Evolutionary conservation across 1,140 invertebrate genomes (phyloP).

Genomic region (Papilio helenus): DNA sequence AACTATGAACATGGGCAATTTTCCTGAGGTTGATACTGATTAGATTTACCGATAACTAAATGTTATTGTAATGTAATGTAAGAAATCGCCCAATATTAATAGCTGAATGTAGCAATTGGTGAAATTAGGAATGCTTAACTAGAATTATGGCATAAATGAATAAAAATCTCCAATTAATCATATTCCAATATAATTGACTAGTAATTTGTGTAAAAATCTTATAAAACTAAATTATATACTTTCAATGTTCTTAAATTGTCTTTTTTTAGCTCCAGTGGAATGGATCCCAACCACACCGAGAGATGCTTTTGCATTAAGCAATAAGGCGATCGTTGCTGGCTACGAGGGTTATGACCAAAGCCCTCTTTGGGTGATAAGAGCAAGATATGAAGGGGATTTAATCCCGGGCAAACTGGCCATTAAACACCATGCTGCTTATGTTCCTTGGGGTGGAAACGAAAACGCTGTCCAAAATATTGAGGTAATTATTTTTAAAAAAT

Average conservation of each 20-base stretch:
- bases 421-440: conserved; percentile 67
- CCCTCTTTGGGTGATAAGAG: conserved; percentile 72
- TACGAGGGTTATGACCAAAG: conserved; percentile 71
- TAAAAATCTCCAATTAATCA: no score
- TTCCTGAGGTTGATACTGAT: no score
- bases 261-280: conserved; percentile 59
- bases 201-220: no score
- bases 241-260: background rate
- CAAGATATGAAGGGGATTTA: conserved; percentile 61
- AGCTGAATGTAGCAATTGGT: no score
- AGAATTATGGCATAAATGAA: no score
- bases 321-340: conserved; percentile 68
- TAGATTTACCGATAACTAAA: no score
- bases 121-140: no score
- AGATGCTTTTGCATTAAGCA: conserved; percentile 49
- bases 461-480: conserved; percentile 67
- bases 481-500: conserved; percentile 48
- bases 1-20: no score
- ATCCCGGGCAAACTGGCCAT: conserved; percentile 72
- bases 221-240: no score
- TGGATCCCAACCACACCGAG: conserved; percentile 61
- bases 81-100: no score
- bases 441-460: conserved; percentile 71
- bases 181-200: no score
- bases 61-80: no score